A percentile compares a stretch with the other conserved stretches of the same genome.
These are phyloP conservation scores for Tethya wilhelma DNA, from an alignment of 37 sponge, comb jelly and placozoan species.

Conservation along the genomic window DNA sequence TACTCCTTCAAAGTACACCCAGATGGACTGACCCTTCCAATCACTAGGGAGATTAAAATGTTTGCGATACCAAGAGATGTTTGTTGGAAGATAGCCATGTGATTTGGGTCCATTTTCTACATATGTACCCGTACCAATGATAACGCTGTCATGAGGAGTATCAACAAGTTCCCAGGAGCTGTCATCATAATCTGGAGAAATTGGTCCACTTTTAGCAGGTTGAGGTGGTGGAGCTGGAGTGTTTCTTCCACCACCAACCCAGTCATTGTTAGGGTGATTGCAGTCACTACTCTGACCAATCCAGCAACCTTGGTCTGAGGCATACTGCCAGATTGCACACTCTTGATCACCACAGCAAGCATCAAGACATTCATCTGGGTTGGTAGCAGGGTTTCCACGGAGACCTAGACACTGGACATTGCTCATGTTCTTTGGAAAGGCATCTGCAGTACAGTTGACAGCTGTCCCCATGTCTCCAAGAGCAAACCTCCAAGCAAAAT, in stretches of 20 bases:
- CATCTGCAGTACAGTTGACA: constrained; percentile 1
- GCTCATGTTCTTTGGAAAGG: constrained; percentile 41
- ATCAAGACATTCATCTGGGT: constrained; percentile 34
- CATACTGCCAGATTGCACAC: constrained; percentile 70
- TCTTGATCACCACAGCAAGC: constrained; percentile 34
- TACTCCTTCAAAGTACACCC: constrained; percentile 70
- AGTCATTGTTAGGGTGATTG: constrained; percentile 23
- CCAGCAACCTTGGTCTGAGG: constrained; percentile 46
- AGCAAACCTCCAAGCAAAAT: constrained; percentile 59
- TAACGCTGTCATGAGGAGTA: constrained; percentile 55
- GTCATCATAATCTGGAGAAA: constrained; percentile 49
- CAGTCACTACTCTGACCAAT: constrained; percentile 48
- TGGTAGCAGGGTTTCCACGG: neutral
- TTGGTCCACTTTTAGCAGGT: constrained; percentile 31
- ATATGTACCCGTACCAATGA: constrained; percentile 23
- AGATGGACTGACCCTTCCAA: constrained; percentile 50
- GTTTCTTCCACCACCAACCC: constrained; percentile 48
- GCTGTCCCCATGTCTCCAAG: constrained; percentile 29
- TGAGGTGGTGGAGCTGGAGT: constrained; percentile 37
- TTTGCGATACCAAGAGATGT: constrained; percentile 63
- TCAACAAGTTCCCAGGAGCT: constrained; percentile 59
- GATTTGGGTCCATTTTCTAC: neutral
- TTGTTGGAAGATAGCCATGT: constrained; percentile 44
- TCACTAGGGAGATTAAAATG: constrained; percentile 62
- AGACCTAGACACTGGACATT: constrained; percentile 51